phyloP scores from a whole-genome alignment of 2,888 invertebrate species.

The Teleiodes luculella region DNA sequence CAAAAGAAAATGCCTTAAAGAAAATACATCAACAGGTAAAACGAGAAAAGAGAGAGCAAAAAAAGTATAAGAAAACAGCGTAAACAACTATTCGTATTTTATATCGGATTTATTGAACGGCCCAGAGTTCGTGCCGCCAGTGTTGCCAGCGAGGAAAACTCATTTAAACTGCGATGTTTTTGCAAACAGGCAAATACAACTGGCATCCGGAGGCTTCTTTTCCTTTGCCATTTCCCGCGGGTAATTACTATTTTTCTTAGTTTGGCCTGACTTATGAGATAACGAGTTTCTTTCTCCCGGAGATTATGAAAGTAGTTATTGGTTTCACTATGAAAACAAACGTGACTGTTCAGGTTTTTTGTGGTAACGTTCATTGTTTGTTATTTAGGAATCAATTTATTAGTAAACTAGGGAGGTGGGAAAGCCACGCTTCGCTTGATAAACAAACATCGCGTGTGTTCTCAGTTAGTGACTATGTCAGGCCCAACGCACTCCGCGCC shows the following conservation, averaged over 20 bases:
- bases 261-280: neutral
- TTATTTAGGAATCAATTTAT: no score
- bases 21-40: neutral
- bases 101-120: slow-evolving; percentile 46
- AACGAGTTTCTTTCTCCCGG: no score
- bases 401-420: no score
- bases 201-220: neutral
- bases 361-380: neutral
- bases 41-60: slow-evolving; percentile 3
- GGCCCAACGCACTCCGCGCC: no score
- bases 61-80: slow-evolving; percentile 35
- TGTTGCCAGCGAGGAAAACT: slow-evolving; percentile 5
- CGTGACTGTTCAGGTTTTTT: no score
- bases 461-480: no score
- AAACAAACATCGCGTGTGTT: no score
- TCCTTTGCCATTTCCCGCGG: slow-evolving; percentile 1
- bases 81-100: slow-evolving; percentile 46
- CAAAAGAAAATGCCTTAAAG: neutral
- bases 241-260: neutral
- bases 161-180: neutral
- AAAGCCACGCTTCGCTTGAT: no score
- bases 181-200: neutral
- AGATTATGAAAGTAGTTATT: no score
- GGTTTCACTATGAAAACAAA: no score
- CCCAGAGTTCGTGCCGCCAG: neutral